A percentile compares a stretch with the other conserved stretches of the same genome.
These are phyloP conservation scores for Aphelenchoides besseyi DNA, from an alignment of 1,140 invertebrate species.

Conservation along the genomic window DNA sequence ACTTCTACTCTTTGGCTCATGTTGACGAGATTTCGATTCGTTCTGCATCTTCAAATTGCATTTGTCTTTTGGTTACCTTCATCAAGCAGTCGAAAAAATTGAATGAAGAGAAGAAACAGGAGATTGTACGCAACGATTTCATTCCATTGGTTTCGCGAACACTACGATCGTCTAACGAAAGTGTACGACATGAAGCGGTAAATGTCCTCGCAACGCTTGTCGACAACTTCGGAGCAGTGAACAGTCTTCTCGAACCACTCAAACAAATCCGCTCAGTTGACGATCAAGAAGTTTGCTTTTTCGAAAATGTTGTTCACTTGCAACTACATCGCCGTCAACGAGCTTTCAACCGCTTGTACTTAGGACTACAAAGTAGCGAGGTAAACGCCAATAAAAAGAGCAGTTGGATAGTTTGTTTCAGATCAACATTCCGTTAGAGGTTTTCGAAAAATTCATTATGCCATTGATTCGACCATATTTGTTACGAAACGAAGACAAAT, in stretches of 20 bases:
- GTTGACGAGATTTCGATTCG: constrained; percentile 65
- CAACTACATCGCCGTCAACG: constrained; percentile 63
- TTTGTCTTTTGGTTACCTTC: constrained; percentile 10
- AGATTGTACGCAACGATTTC: constrained; percentile 26
- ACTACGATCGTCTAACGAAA: constrained; percentile 34
- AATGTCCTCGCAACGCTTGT: not conserved
- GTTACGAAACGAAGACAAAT: constrained; percentile 73
- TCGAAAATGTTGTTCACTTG: constrained; percentile 82
- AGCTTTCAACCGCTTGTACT: constrained; percentile 41
- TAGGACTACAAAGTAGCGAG: constrained; percentile 29
- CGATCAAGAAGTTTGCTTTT: constrained; percentile 85
- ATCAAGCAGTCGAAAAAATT: constrained; percentile 18
- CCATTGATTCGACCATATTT: constrained; percentile 79
- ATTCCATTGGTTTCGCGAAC: constrained; percentile 23
- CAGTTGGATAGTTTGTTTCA: constrained; percentile 32
- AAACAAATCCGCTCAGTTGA: constrained; percentile 71
- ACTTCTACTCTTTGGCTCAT: constrained; percentile 31
- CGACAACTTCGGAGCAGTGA: constrained; percentile 13
- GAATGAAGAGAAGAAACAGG: not conserved
- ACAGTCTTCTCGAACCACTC: not conserved
- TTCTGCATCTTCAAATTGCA: constrained; percentile 32
- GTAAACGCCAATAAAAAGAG: too few species aligned
- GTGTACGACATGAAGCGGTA: constrained; percentile 10
- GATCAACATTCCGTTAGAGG: constrained; percentile 43
- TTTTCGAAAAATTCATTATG: constrained; percentile 75